Conservation (phyloP, 2,888 invertebrate species). For the Conus canariensis region DNA sequence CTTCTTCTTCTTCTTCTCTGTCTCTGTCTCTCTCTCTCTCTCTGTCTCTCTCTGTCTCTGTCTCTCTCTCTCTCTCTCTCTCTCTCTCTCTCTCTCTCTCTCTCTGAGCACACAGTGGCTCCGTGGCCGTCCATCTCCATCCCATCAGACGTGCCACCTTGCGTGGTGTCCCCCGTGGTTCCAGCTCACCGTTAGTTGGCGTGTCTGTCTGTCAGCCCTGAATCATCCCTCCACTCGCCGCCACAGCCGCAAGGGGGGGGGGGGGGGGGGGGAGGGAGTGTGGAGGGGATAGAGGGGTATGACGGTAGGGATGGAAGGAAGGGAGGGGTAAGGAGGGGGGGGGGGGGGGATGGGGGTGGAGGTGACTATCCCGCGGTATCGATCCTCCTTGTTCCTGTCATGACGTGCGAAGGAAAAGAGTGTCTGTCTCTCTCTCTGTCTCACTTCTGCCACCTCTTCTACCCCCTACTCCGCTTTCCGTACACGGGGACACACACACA, state of each 20-base stretch:
- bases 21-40: not conserved
- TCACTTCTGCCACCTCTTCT: not conserved
- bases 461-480: not conserved
- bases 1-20: not conserved
- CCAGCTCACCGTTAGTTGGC: conserved; percentile 11
- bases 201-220: conserved; percentile 20
- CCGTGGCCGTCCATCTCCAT: conserved; percentile 8
- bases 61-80: not conserved
- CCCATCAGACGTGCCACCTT: conserved; percentile 14
- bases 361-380: conserved; percentile 1
- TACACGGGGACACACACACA: not conserved
- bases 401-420: conserved; percentile 5
- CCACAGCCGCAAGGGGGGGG: not conserved
- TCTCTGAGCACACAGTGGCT: not conserved
- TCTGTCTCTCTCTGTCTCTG: not conserved
- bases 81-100: not conserved
- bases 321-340: not conserved
- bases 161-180: conserved; percentile 12
- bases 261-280: not conserved
- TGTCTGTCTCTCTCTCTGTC: not conserved
- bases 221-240: conserved; percentile 8
- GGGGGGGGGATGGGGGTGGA: not conserved
- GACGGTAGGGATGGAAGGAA: not conserved
- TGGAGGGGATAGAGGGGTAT: not conserved
- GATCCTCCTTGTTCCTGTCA: conserved; percentile 11